Conservation (phyloP, 2,797 vertebrate species). For the Merluccius polli region DNA sequence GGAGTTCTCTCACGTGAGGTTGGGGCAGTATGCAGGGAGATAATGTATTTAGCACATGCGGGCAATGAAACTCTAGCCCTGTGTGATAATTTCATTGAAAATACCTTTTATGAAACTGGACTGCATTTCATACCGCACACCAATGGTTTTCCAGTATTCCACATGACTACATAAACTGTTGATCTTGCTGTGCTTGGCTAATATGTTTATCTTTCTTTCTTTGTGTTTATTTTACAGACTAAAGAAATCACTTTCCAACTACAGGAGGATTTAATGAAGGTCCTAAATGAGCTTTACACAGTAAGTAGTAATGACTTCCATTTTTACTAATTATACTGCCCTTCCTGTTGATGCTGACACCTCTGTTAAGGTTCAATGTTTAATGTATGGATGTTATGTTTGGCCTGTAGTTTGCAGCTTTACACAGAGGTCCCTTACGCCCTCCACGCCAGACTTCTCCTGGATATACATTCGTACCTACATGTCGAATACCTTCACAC, state of each 20-base stretch:
- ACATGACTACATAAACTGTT: not conserved
- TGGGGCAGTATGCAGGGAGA: slow-evolving; percentile 24
- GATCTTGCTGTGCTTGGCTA: slow-evolving; percentile 15
- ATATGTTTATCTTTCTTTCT: slow-evolving; percentile 16
- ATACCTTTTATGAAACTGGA: slow-evolving; percentile 18
- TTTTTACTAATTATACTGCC: not conserved
- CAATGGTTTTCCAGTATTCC: not conserved
- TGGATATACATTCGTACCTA: slow-evolving; percentile 9
- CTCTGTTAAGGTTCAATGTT: not conserved
- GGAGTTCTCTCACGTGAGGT: slow-evolving; percentile 38
- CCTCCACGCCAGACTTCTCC: slow-evolving; percentile 9
- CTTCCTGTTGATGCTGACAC: not conserved
- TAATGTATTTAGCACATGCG: slow-evolving; percentile 61
- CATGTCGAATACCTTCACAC: not conserved
- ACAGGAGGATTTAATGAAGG: slow-evolving; percentile 99
- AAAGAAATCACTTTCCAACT: slow-evolving; percentile 99
- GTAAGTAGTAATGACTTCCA: slow-evolving; percentile 74
- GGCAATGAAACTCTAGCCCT: slow-evolving; percentile 43
- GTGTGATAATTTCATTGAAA: slow-evolving; percentile 34
- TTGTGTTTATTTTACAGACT: slow-evolving; percentile 78
- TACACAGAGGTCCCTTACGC: slow-evolving; percentile 10
- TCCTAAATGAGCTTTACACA: slow-evolving; percentile 98
- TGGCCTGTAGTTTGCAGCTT: not conserved
- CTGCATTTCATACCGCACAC: slow-evolving; percentile 20
- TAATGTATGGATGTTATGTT: not conserved